Evolutionary conservation across 64 coral and sea anemone genomes (phyloP).

Genomic region (Montipora efflorescens): DNA sequence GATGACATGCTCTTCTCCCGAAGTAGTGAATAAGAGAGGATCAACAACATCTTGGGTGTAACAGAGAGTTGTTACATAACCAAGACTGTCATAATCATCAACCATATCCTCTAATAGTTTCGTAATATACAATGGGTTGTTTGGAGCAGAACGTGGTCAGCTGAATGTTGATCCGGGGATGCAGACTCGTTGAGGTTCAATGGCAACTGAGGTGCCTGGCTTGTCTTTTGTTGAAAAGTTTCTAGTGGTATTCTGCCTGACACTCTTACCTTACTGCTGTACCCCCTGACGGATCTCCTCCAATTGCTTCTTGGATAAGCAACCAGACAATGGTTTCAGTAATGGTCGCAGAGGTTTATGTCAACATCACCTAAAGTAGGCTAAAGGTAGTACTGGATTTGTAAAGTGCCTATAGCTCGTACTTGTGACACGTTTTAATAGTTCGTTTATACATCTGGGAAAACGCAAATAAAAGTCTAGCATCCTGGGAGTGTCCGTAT

Average conservation of each 20-base stretch:
- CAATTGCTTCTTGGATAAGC: conserved; percentile 28
- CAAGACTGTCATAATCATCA: no score
- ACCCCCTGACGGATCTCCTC: no score
- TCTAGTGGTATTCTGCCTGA: no score
- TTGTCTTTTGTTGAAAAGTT: no score
- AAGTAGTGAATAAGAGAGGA: no score
- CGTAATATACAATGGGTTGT: no score
- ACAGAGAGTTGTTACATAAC: not conserved
- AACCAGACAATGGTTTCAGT: conserved; percentile 32
- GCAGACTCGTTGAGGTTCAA: conserved; percentile 58
- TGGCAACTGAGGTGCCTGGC: conserved; percentile 42
- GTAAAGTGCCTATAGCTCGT: no score
- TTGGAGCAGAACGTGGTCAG: not conserved
- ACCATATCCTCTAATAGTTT: no score
- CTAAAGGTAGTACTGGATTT: no score
- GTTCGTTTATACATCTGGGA: conserved; percentile 62
- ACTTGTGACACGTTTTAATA: conserved; percentile 5
- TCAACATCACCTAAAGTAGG: not conserved
- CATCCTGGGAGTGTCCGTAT: conserved; percentile 45
- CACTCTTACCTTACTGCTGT: no score
- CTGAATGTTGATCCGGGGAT: conserved; percentile 26
- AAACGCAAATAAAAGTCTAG: conserved; percentile 52
- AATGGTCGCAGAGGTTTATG: conserved; percentile 35
- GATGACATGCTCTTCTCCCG: no score
- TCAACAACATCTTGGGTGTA: conserved; percentile 64